Conservation (phyloP, 1,140 invertebrate species). For the Cylas formicarius region DNA sequence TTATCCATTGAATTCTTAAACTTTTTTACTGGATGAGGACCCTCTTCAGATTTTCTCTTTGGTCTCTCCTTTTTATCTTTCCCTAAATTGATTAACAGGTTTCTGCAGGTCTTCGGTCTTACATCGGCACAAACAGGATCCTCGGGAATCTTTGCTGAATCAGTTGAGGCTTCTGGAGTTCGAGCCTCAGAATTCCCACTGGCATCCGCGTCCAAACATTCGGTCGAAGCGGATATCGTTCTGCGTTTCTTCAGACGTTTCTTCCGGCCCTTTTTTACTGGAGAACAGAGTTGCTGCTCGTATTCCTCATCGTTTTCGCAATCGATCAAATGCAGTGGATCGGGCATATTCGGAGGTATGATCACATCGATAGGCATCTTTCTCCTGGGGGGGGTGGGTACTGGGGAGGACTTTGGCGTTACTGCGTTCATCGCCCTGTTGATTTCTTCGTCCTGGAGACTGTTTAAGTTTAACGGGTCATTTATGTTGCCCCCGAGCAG, state of each 20-base stretch:
- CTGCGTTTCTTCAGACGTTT: slow-evolving; percentile 50
- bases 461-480: slow-evolving; percentile 90
- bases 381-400: slow-evolving; percentile 76
- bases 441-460: slow-evolving; percentile 81
- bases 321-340: slow-evolving; percentile 80
- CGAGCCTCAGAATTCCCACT: slow-evolving; percentile 34
- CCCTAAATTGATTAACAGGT: slow-evolving; percentile 9
- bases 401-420: slow-evolving; percentile 79
- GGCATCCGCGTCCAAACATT: slow-evolving; percentile 20
- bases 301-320: slow-evolving; percentile 75
- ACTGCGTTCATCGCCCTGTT: slow-evolving; percentile 79
- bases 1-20: slow-evolving; percentile 69
- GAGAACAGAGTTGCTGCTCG: slow-evolving; percentile 61
- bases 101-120: slow-evolving; percentile 5
- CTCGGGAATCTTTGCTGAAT: slow-evolving; percentile 39
- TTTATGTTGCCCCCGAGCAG: slow-evolving; percentile 89
- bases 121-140: slow-evolving; percentile 8
- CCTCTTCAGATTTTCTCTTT: slow-evolving; percentile 22
- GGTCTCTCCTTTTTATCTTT: slow-evolving; percentile 25
- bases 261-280: slow-evolving; percentile 54
- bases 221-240: slow-evolving; percentile 44
- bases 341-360: slow-evolving; percentile 85
- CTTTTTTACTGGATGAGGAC: slow-evolving; percentile 42
- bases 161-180: slow-evolving; percentile 35
- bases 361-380: slow-evolving; percentile 81